These are phyloP conservation scores for Stichodactyla mertensii DNA, from an alignment of 64 coral and sea anemone species.

Conservation along the genomic window DNA sequence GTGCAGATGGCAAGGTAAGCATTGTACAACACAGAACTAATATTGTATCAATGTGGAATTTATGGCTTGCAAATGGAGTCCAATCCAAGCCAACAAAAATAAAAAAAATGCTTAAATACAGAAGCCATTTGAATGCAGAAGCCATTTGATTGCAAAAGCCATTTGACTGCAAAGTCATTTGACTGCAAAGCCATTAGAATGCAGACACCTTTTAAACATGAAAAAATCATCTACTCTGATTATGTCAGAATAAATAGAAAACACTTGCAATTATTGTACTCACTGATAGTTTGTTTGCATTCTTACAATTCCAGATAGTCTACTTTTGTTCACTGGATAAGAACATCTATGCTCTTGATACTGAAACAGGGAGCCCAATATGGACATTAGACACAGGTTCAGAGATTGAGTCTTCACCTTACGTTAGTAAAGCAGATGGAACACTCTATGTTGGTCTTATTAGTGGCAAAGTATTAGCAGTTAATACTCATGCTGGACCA, in stretches of 20 bases:
- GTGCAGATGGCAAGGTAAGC: slow-evolving; percentile 31
- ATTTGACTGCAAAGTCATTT: neutral
- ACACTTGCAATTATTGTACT: no score
- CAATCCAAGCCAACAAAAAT: no score
- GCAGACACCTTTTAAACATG: neutral
- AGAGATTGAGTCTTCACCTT: slow-evolving; percentile 76
- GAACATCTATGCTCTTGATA: slow-evolving; percentile 68
- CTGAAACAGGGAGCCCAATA: slow-evolving; percentile 46
- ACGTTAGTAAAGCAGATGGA: slow-evolving; percentile 52
- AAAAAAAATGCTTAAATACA: neutral
- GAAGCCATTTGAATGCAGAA: neutral
- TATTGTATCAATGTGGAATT: neutral
- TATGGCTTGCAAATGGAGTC: no score
- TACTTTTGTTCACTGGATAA: slow-evolving; percentile 88
- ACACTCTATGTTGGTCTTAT: slow-evolving; percentile 82
- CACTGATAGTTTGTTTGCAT: neutral
- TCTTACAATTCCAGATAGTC: slow-evolving; percentile 13
- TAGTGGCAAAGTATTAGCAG: slow-evolving; percentile 64
- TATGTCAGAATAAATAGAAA: no score
- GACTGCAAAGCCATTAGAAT: neutral
- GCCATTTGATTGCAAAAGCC: neutral
- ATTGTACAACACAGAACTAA: neutral
- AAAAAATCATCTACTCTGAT: neutral
- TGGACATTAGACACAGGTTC: slow-evolving; percentile 78
- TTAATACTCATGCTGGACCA: slow-evolving; percentile 63